Base-by-base conservation (phyloP, 2,888 invertebrate species). In the Agrilus cyanescens region DNA sequence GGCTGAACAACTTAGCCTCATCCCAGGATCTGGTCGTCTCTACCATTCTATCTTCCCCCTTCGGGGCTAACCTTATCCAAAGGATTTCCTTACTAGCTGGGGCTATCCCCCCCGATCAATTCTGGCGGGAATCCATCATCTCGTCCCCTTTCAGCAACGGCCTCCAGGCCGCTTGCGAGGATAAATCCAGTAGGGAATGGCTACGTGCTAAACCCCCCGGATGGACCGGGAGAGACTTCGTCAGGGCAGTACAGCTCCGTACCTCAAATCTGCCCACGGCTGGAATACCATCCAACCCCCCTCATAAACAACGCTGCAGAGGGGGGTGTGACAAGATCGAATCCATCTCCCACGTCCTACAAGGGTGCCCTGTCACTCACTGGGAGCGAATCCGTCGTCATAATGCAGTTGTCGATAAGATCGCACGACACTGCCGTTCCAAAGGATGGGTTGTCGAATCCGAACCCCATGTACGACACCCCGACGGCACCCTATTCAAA, bases 391-490 rank as follows among this genome's bases (percentile, higher is more conserved):
- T 53, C n/a, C 7, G 37, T 2, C 34, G 52, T 1, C 53, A 53
- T 15, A 49, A 53, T 34, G 46, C 50, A 30, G 36, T 55, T 2
- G 48, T 46, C 7, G 10, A 20, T 4, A 53, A 53, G 33, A 29
- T 55, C 2, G 46, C 44, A 18, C n/a, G 14, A 1, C 49, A 51
- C 43, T 45, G 41, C 32, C 16, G 18, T 8, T 8, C 15, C n/a
- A 32, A 12, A 10, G 31, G 34, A 4, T 51, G 37, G 38, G 13
- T 7, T 8, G 49, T 46, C 3, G 49, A 50, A 20, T 49, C 47
- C 12, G 56, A 56, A 41, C 55, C 53, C 1, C 45, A 48, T 18
- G 39, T 56, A 12, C 37, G 48, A 2, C 44, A 49, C 35, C 1
- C 8, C 1, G 50, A 54, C 16, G 56, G 55, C 2, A 29, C 16